phyloP scores from a whole-genome alignment of 2,113 vertebrate species.

The Oxyura jamaicensis region DNA sequence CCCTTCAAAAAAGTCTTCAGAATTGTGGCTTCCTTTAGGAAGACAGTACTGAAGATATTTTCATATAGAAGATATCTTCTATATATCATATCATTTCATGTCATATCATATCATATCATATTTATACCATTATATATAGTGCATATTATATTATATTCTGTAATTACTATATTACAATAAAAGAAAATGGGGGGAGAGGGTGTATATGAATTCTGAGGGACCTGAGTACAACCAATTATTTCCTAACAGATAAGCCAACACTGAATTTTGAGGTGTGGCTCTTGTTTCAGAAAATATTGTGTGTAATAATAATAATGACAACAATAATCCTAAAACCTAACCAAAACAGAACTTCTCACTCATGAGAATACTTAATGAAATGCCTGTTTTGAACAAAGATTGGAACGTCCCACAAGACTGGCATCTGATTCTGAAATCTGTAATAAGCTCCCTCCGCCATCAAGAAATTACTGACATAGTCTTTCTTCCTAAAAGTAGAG shows the following conservation, averaged over 20 bases:
- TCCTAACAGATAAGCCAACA: fast-evolving
- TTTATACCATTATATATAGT: too few relatives aligned
- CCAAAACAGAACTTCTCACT: not conserved
- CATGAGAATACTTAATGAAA: not conserved
- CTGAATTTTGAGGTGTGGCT: not conserved
- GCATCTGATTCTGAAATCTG: not conserved
- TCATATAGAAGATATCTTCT: too few relatives aligned
- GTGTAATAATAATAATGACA: too few relatives aligned
- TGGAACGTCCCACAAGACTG: not conserved
- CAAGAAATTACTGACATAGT: not conserved
- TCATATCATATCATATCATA: too few relatives aligned
- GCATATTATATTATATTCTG: too few relatives aligned
- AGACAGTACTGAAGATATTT: not conserved
- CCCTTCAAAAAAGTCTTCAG: not conserved
- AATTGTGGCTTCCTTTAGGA: not conserved
- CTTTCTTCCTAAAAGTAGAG: not conserved
- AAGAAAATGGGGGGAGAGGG: not conserved
- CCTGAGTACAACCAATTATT: not conserved
- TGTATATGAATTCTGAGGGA: not conserved
- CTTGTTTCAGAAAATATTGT: not conserved
- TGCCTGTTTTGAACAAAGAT: not conserved
- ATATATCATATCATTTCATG: too few relatives aligned
- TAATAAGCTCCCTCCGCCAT: not conserved
- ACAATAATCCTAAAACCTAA: not conserved
- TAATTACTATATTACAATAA: not conserved